A percentile compares a stretch with the other conserved stretches of the same genome.
Conservation (phyloP, 2,113 vertebrate species). For the Gambusia holbrooki region DNA sequence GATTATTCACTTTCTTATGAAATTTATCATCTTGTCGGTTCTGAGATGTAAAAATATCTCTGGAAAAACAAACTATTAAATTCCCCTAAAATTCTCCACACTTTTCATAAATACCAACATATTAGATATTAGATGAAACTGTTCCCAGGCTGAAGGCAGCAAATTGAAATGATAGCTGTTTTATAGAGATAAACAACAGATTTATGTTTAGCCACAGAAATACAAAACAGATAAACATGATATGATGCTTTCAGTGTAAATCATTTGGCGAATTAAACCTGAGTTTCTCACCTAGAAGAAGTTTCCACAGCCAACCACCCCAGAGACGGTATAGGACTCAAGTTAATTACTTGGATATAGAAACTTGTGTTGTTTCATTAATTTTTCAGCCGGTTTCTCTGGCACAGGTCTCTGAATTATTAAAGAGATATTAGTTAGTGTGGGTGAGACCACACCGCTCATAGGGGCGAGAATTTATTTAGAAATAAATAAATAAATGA, state of each 20-base stretch:
- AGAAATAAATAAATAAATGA: too few relatives aligned
- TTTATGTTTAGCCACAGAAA: too few relatives aligned
- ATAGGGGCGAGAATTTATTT: conserved; percentile 8
- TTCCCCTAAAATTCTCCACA: too few relatives aligned
- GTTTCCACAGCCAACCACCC: conserved; percentile 20
- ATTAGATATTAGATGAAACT: conserved; percentile 11
- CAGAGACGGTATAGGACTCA: conserved; percentile 34
- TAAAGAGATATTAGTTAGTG: conserved; percentile 48
- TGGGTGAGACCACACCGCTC: conserved; percentile 42
- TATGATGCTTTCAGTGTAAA: background rate
- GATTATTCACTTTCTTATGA: too few relatives aligned
- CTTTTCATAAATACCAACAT: background rate
- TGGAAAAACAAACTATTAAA: too few relatives aligned
- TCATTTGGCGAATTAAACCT: background rate
- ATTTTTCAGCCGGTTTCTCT: conserved; percentile 67
- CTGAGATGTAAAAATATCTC: too few relatives aligned
- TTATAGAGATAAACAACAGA: background rate
- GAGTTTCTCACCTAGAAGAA: background rate
- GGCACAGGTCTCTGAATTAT: conserved; percentile 66
- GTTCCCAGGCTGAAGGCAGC: conserved; percentile 22
- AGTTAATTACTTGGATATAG: conserved; percentile 63
- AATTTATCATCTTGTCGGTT: too few relatives aligned
- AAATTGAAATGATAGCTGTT: background rate
- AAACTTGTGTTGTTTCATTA: conserved; percentile 66
- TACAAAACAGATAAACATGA: background rate